Percentiles rank a stretch among this genome's conserved stretches.
phyloP scores from a whole-genome alignment of 2,888 invertebrate species.

The Polymixis flavicincta region DNA sequence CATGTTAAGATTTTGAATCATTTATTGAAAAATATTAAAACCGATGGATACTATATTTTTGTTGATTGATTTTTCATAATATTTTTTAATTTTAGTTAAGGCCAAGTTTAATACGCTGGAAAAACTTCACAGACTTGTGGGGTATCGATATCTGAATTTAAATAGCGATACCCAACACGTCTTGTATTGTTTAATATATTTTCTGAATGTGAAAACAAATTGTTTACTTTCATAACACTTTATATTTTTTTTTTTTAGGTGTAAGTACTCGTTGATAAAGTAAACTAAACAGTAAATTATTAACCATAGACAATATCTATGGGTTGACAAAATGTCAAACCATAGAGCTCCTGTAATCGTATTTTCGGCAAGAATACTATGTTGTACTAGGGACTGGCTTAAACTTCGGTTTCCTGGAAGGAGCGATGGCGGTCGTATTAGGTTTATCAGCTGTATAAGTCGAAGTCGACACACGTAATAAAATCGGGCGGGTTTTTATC shows the following conservation, averaged over 20 bases:
- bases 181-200: not conserved
- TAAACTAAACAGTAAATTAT: constrained; percentile 2
- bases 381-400: constrained; percentile 33
- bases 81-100: not conserved
- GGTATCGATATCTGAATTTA: not conserved
- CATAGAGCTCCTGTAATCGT: constrained; percentile 39
- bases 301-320: constrained; percentile 6
- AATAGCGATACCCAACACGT: not conserved
- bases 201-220: not conserved
- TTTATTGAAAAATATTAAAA: constrained; percentile 26
- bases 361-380: constrained; percentile 57
- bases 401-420: not conserved
- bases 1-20: constrained; percentile 36
- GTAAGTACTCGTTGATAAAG: constrained; percentile 1
- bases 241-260: not conserved
- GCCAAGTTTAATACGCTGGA: not conserved
- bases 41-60: not conserved
- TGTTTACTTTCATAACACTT: constrained; percentile 17
- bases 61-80: not conserved
- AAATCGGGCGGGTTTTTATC: no score
- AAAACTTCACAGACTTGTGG: not conserved
- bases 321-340: constrained; percentile 14
- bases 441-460: not conserved
- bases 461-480: no score
- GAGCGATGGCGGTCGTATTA: not conserved